Base-by-base conservation (phyloP, 1,140 invertebrate genomes). In the Trachelipus rathkii region DNA sequence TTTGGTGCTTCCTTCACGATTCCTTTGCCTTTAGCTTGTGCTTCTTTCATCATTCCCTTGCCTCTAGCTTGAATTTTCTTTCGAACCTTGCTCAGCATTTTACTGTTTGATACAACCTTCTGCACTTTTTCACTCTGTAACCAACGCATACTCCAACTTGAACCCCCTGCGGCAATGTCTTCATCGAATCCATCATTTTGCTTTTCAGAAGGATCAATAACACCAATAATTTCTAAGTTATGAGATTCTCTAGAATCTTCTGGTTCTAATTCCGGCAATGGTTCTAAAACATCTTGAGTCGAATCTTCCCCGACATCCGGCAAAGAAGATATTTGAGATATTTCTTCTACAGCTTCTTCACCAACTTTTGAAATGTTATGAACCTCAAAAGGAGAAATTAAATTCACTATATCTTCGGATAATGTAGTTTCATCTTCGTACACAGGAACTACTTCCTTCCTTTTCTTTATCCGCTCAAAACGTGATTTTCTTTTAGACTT, bases 61-160 rank as follows among this genome's bases (percentile, higher is more conserved):
- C 75, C 77, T 66, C 80, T 81, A n/a, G 33, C 70, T 45, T 82
- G 82, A 13, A 83, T 79, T 68, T 83, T 82, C 73, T 79, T 83
- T n/a, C 82, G 77, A 24, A 84, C 76, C 53, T 80, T 77, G 23
- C 82, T 82, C 21, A 79, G 71, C 80, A 83, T 82, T 75, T 83
- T 83, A 66, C 79, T 84, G 44, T 82, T 81, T 10, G 82, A 82
- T 8, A 83, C 82, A 11, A 84, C 81, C 24, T 83, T 83, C 66
- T 83, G 83, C 5, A 84, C 83, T 68, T 82, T 83, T 69, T 83
- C 82, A 72, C 81, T 83, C 53, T 83, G 77, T 53, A 83, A 82
- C 83, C 83, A 84, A 68, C 83, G 69, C 68, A 83, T 82, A 46
- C 82, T 82, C 83, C 83, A 84, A 21, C 83, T 84, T 8, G 81